Evolutionary conservation across 23 tunicate genomes (phyloP).

Genomic region (Diplosoma virens): DNA sequence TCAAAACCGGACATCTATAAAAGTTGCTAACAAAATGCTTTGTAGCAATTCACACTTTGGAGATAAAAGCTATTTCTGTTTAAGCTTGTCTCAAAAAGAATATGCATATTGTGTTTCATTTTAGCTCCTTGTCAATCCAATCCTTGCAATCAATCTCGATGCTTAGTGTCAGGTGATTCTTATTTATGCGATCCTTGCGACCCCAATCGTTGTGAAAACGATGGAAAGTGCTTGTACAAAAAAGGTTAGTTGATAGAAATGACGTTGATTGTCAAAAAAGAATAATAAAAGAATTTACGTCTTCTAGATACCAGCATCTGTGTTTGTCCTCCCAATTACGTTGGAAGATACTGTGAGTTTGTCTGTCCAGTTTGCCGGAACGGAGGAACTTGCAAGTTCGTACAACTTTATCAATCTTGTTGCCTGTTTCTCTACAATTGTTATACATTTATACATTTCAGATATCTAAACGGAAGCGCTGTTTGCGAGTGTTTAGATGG

Average conservation of each 20-base stretch:
- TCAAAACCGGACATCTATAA: no score
- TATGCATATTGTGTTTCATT: no score
- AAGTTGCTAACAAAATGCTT: no score
- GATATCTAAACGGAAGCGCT: neutral
- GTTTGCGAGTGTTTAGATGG: conserved; percentile 21
- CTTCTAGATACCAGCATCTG: neutral
- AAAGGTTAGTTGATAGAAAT: neutral
- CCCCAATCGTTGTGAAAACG: conserved; percentile 11
- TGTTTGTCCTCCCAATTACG: neutral
- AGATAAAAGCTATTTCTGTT: no score
- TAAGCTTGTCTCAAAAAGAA: no score
- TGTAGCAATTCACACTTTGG: no score
- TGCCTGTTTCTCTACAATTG: neutral
- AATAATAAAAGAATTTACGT: neutral
- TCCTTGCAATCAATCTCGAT: neutral
- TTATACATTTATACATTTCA: neutral
- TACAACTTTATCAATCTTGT: neutral
- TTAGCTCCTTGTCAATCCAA: conserved; percentile 15
- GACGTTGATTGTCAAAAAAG: neutral
- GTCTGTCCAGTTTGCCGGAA: conserved; percentile 12
- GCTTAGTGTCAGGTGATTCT: neutral
- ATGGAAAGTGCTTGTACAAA: neutral
- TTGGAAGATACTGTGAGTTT: neutral
- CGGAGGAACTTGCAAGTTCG: conserved; percentile 23
- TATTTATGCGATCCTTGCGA: conserved; percentile 4